Evolutionary conservation across 2,888 invertebrate genomes (phyloP), one percentile per base, ranked within the genome.

Genomic region (Sinohyriopsis cumingii): DNA sequence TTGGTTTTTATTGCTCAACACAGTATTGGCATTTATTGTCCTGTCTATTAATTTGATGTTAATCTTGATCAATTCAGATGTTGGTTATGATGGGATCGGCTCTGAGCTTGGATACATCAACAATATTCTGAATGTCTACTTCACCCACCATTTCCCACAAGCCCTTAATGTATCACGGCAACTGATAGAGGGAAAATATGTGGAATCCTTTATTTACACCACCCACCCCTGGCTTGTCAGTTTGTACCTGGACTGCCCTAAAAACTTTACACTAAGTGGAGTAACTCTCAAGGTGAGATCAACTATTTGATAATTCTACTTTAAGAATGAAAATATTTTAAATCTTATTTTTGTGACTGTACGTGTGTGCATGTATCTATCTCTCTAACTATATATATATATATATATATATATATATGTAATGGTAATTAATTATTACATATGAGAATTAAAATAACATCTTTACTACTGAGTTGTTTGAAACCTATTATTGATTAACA

Each of bases 141-240:
- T 87, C 67, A 72, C 79, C 3, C 76, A 80, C 67, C 87, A 87
- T 74, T 88, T 86, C 72, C 86, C 86, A 1, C 73, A 84, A 59
- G 88, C 88, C 18, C 71, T 84, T 22, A 73, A 75, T 15, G 53
- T 87, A 33, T 76, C 80, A 15, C 66, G 80, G 15, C 69, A 75
- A 54, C 68, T 88, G 25, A 63, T 72, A 19, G 65, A 73, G 12
- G 73, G 72, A 18, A 85, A 84, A 1, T 86, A 82, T 73, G 67
- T 65, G 22, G 86, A 87, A 72, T 76, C 78, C 18, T 87, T 88
- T 68, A 75, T 83, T 7, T 88, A 88, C 75, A 88, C 88, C 18
- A 88, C 88, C 0, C 88, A 88, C 69, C 88, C 88, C 1, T 88
- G 87, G 87, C 82, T 88, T 28, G 82, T 88, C 33, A 79, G 80